Base-by-base conservation (phyloP, 2,888 invertebrate species). In the Hyposoter dolosus region DNA sequence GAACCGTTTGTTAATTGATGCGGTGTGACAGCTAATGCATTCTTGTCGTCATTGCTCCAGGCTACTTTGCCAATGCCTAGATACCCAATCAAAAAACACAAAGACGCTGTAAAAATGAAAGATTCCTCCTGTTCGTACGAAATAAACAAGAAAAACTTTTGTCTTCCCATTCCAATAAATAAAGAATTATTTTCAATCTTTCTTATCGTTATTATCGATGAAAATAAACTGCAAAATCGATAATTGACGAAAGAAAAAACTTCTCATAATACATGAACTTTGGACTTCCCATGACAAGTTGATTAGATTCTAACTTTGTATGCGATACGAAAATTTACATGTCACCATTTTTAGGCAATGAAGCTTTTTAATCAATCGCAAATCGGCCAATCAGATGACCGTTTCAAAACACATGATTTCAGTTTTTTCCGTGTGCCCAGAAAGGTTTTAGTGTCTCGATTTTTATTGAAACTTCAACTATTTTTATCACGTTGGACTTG, bases 1-100 rank as follows among this genome's bases (percentile, higher is more conserved):
- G 4, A 60, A 28, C 28, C 5, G 1, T 28, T 60, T 15, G 15
- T 15, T 28, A 60, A 60, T 60, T 60, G 60, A 60, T 60, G 60
- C 15, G 28, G 60, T 28, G 60, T 69, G 76, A 82, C 76, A 76
- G 60, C 40, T 43, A 50, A 35, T 23, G 71, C 32, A 43, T 15
- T 45, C 47, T 40, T 47, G 69, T 50, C 28, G 47, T 53, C 53
- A 43, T 28, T 32, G 53, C 28, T 43, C 40, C 15, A 45, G 75
- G 23, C 47, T 17, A 19, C 47, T 68, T n/a, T 19, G 56, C 35
- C 68, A 68, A 43, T 28, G 7, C 0, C 28, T 35, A 47, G 60
- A 28, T 60, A 28, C 15, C 1, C 40, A 40, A 40, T 40, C 40
- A 40, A 40, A 40, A 0, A 40, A 9, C 40, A 40, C 40, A 40